phyloP scores from a whole-genome alignment of 64 coral and sea anemone species.

The Montipora efflorescens region DNA sequence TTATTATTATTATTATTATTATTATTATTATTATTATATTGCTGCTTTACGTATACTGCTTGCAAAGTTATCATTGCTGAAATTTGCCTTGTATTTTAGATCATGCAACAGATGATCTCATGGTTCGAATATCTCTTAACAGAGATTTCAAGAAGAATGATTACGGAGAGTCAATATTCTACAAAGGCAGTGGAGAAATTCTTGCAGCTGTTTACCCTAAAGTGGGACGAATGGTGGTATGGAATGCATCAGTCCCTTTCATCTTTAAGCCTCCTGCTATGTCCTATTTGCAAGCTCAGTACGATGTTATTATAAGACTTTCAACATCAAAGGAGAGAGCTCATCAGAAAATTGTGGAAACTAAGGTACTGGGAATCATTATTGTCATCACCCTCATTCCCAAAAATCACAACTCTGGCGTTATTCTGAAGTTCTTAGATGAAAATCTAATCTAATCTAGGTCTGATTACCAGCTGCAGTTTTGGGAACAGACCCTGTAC shows the following conservation, averaged over 20 bases:
- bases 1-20: too few relatives aligned
- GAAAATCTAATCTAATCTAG: too few relatives aligned
- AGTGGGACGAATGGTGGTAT: conserved; percentile 78
- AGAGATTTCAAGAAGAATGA: conserved; percentile 88
- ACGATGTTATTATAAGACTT: conserved; percentile 67
- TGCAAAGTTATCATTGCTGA: too few relatives aligned
- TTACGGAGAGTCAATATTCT: conserved; percentile 94
- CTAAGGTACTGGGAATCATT: conserved; percentile 38
- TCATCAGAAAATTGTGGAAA: conserved; percentile 27
- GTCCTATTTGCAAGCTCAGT: conserved; percentile 75
- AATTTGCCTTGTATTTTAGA: conserved; percentile 8
- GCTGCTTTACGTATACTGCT: too few relatives aligned
- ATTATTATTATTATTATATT: too few relatives aligned
- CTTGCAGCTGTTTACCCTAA: conserved; percentile 80
- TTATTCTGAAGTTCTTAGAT: background rate
- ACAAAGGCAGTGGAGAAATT: conserved; percentile 77
- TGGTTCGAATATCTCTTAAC: conserved; percentile 78
- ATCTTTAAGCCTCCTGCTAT: conserved; percentile 90
- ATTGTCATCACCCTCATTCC: background rate
- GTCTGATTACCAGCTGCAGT: too few relatives aligned
- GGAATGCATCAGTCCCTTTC: conserved; percentile 85
- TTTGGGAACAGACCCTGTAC: too few relatives aligned
- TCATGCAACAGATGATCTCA: conserved; percentile 64
- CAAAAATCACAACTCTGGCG: background rate
- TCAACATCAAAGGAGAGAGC: conserved; percentile 82